Percentiles rank a stretch among this genome's conserved stretches.
Evolutionary conservation across 1,140 invertebrate genomes (phyloP).

Genomic region (Brachionus plicatilis): DNA sequence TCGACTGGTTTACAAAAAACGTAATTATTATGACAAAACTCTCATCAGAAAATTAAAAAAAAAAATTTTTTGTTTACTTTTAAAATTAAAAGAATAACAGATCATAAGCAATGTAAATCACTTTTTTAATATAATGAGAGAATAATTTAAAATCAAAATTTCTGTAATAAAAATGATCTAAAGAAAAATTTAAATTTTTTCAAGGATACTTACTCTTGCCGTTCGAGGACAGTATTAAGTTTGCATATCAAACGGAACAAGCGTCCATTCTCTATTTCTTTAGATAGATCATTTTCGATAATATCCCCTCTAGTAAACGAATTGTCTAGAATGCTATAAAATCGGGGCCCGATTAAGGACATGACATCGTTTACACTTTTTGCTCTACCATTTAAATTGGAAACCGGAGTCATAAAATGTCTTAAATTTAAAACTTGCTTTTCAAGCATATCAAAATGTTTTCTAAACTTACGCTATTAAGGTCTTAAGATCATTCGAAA

Average conservation of each 20-base stretch:
- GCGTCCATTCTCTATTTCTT: slow-evolving; percentile 86
- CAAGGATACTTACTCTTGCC: slow-evolving; percentile 71
- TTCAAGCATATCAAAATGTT: background rate
- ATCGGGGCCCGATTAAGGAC: slow-evolving; percentile 96
- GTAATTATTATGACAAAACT: no score
- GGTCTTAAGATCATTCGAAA: slow-evolving; percentile 83
- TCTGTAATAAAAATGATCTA: no score
- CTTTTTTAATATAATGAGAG: no score
- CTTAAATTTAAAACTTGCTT: background rate
- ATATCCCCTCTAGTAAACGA: slow-evolving; percentile 77
- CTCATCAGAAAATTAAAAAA: no score
- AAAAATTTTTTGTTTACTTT: no score
- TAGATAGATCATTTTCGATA: slow-evolving; percentile 79
- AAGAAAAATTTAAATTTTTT: background rate
- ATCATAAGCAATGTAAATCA: no score
- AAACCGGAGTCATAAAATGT: slow-evolving; percentile 65
- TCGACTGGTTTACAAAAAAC: no score
- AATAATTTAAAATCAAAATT: no score
- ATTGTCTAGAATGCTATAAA: slow-evolving; percentile 88
- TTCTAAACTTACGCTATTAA: slow-evolving; percentile 72
- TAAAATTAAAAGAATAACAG: no score
- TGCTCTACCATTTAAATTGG: slow-evolving; percentile 62
- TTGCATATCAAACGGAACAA: slow-evolving; percentile 83
- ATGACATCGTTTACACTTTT: slow-evolving; percentile 86
- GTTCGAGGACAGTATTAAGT: slow-evolving; percentile 81